Evolutionary conservation across 1,140 invertebrate species (phyloP), one percentile per base, ranked within the genome.

Genomic region (Caenorhabditis tropicalis): DNA sequence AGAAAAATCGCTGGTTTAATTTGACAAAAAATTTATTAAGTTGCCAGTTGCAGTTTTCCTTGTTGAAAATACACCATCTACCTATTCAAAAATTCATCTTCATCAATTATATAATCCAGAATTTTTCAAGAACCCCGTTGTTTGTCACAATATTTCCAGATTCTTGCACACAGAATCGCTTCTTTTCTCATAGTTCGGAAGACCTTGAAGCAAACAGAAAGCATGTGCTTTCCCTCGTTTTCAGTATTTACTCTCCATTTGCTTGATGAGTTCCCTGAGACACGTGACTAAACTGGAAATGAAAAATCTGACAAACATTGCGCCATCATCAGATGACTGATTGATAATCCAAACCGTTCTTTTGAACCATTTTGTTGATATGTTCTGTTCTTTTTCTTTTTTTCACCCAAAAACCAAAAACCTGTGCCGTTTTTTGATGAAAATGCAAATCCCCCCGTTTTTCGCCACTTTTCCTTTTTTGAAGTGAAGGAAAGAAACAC

Each of bases 191-290:
- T 6, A 29, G 53, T 27, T 21, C 10, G 53, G 7, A 56, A 1
- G 53, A 36, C 33, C 58, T 65, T 33, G 58, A 7, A 24, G 58
- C n/a, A 65, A 65, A 33, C 15, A 65, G 3, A 36, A 33, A 65
- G 58, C 58, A 65, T 65, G 58, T 19, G 58, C 31, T 33, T 12
- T 2, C 29, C 2, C 24, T 27, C 21, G 10, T 10, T 10, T 56
- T 56, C 53, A 33, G 7, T 74, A 24, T 74, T 74, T 74, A 74
- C 65, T n/a, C 65, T 74, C 19, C 65, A 74, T 74, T 74, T 74
- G 33, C n/a, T 9, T 74, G 65, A 74, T 74, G 65, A 74, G 36
- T 74, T 43, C 19, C 12, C 10, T 3, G 48, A 56, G 1, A 1
- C 65, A 74, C 65, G 65, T 74, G 65, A 74, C 65, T 10, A 43